These are phyloP conservation scores for Dipodomys merriami DNA, from an alignment of 2,113 vertebrate species.

Conservation along the genomic window DNA sequence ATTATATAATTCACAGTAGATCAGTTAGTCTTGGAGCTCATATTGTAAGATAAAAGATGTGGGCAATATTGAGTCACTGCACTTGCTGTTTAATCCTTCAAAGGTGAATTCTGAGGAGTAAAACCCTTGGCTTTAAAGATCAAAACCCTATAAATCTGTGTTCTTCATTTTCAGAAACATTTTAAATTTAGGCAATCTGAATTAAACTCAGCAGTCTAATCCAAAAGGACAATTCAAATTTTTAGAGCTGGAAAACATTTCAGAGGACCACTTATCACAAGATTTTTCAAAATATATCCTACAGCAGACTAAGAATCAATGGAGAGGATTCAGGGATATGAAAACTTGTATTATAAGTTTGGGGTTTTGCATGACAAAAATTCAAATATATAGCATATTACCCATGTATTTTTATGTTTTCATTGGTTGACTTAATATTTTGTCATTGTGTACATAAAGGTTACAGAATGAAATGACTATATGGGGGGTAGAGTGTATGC, in stretches of 20 bases:
- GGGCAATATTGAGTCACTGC: not conserved
- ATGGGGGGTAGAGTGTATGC: not conserved
- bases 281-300: slow-evolving; percentile 25
- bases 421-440: slow-evolving; percentile 45
- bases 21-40: slow-evolving; percentile 66
- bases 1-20: slow-evolving; percentile 71
- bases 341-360: slow-evolving; percentile 9
- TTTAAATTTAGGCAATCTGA: slow-evolving; percentile 43
- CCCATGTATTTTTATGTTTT: slow-evolving; percentile 12
- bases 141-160: slow-evolving; percentile 36
- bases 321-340: slow-evolving; percentile 13
- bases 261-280: not conserved
- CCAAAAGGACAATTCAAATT: slow-evolving; percentile 46
- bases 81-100: slow-evolving; percentile 39
- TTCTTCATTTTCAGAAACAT: slow-evolving; percentile 61
- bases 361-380: not conserved
- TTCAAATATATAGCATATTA: not conserved
- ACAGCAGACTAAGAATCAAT: not conserved
- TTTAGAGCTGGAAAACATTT: slow-evolving; percentile 26
- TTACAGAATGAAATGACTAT: slow-evolving; percentile 35
- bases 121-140: slow-evolving; percentile 52
- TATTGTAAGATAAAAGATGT: slow-evolving; percentile 49
- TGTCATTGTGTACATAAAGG: slow-evolving; percentile 1
- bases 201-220: slow-evolving; percentile 47
- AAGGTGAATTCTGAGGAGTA: slow-evolving; percentile 31